Conservation (phyloP, 2,113 vertebrate genomes). For the Sardina pilchardus region DNA sequence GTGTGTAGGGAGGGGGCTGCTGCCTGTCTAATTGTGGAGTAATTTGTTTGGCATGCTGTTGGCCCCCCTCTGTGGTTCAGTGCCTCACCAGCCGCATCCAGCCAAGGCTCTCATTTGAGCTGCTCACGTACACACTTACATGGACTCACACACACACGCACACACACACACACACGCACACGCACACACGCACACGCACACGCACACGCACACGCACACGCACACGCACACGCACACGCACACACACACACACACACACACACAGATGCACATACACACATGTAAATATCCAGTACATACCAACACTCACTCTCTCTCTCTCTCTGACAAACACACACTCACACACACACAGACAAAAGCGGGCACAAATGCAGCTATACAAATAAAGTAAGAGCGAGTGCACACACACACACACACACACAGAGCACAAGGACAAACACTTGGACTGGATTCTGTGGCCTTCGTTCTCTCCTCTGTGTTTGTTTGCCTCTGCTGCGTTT, state of each 20-base stretch:
- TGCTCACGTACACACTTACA: constrained; percentile 21
- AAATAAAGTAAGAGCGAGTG: neutral
- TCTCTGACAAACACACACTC: neutral
- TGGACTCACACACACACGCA: constrained; percentile 26
- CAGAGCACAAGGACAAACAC: neutral
- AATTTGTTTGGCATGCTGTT: constrained; percentile 43
- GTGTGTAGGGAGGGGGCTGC: neutral
- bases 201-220: no score
- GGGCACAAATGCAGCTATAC: neutral
- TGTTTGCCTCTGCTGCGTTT: neutral
- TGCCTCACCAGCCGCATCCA: constrained; percentile 33
- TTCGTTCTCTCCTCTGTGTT: neutral
- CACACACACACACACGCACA: constrained; percentile 37
- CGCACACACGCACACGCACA: constrained; percentile 43
- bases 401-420: neutral
- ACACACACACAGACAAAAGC: neutral
- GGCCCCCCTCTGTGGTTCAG: constrained; percentile 35
- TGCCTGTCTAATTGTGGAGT: constrained; percentile 36
- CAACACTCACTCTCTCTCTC: no score
- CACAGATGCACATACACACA: neutral
- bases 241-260: neutral
- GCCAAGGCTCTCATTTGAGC: constrained; percentile 35
- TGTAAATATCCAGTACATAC: no score
- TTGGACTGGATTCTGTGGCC: neutral
- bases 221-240: neutral